These are phyloP conservation scores for Eumacrocentrus americanus DNA, from an alignment of 2,888 invertebrate genomes.

Conservation along the genomic window DNA sequence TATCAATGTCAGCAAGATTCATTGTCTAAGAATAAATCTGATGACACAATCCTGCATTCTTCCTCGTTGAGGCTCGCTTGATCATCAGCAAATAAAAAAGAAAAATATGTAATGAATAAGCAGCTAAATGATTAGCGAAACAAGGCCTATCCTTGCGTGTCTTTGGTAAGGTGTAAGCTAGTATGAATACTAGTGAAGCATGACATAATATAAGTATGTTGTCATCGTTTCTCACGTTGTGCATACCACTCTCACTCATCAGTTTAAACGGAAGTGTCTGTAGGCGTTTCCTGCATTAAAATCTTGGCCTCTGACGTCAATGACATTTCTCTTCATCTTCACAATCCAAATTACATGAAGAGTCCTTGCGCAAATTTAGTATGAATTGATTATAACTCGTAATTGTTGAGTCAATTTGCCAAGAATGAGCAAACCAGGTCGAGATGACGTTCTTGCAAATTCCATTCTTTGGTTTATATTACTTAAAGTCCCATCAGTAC, in stretches of 20 bases:
- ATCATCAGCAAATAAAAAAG: neutral
- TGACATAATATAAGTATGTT: neutral
- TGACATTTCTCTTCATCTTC: neutral
- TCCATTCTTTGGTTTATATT: neutral
- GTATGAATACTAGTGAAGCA: slow-evolving; percentile 2
- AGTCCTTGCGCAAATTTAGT: neutral
- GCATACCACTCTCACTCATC: too few relatives aligned
- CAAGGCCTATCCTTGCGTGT: slow-evolving; percentile 5
- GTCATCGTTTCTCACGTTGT: neutral
- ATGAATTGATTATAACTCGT: neutral
- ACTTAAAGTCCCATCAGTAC: neutral
- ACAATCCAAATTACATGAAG: neutral
- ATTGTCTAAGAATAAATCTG: neutral
- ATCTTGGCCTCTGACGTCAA: slow-evolving; percentile 1
- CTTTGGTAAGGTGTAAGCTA: neutral
- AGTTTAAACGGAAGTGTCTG: slow-evolving; percentile 1
- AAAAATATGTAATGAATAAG: neutral
- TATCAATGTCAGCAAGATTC: neutral
- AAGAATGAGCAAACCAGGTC: slow-evolving; percentile 9
- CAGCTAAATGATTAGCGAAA: neutral
- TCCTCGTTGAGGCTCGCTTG: neutral
- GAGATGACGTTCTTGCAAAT: neutral
- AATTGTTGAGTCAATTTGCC: slow-evolving; percentile 12
- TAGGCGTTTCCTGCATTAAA: neutral
- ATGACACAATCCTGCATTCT: slow-evolving; percentile 16